A percentile compares a stretch with the other conserved stretches of the same genome.
These are phyloP conservation scores for Epinephelus moara DNA, from an alignment of 2,113 vertebrate species.

Conservation along the genomic window DNA sequence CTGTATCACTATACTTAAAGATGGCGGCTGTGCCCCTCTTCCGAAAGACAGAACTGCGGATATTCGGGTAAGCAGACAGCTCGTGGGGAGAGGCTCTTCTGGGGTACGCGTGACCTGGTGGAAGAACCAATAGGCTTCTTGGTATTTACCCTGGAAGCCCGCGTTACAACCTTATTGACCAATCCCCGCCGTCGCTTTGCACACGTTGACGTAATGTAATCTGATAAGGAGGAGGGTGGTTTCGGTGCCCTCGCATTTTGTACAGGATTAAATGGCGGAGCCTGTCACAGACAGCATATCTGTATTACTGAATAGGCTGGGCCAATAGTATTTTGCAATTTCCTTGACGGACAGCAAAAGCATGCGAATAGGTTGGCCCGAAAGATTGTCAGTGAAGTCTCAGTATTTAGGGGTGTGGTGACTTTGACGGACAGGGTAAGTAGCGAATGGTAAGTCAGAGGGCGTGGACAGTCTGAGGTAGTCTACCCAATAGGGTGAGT, in stretches of 20 bases:
- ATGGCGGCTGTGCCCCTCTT: constrained; percentile 66
- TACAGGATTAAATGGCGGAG: constrained; percentile 15
- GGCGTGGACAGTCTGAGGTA: constrained; percentile 52
- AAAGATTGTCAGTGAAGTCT: neutral
- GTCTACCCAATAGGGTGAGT: constrained; percentile 74
- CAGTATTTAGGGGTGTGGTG: constrained; percentile 46
- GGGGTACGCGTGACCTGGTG: constrained; percentile 59
- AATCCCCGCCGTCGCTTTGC: constrained; percentile 64
- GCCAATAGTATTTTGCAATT: constrained; percentile 53
- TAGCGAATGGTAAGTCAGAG: constrained; percentile 56
- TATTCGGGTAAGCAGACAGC: constrained; percentile 45
- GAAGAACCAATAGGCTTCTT: constrained; percentile 73
- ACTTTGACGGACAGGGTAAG: constrained; percentile 45
- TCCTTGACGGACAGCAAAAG: constrained; percentile 53
- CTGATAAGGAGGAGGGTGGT: constrained; percentile 36
- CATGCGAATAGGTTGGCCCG: constrained; percentile 57
- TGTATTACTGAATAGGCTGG: neutral
- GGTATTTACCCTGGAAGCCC: constrained; percentile 65
- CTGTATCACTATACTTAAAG: constrained; percentile 41
- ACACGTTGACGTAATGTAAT: constrained; percentile 79
- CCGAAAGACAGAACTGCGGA: constrained; percentile 66
- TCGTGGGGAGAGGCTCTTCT: constrained; percentile 42
- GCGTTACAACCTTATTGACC: constrained; percentile 70
- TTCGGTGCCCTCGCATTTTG: constrained; percentile 5
- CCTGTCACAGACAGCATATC: constrained; percentile 34